A percentile compares a stretch with the other conserved stretches of the same genome.
Conservation (phyloP, 2,888 invertebrate genomes). For the Leuctra nigra region DNA sequence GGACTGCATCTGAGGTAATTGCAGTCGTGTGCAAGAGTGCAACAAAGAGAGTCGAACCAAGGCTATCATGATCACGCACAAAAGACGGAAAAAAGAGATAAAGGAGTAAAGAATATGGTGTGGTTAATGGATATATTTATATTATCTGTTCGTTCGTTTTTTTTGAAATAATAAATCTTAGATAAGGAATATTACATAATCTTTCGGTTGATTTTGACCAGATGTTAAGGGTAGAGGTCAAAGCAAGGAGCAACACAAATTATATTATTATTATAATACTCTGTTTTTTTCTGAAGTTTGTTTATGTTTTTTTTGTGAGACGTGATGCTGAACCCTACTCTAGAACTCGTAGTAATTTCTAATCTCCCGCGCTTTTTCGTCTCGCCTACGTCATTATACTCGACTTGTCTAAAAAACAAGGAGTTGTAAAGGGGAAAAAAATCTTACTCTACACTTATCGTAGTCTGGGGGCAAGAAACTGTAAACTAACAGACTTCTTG, state of each 20-base stretch:
- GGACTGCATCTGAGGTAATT: constrained; percentile 12
- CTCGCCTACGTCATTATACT: not conserved
- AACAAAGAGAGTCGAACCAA: constrained; percentile 12
- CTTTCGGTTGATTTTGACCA: not conserved
- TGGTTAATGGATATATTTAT: too few relatives aligned
- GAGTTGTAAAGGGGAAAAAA: too few relatives aligned
- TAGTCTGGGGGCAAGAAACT: too few relatives aligned
- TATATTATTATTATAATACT: constrained; percentile 1
- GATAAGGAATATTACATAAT: not conserved
- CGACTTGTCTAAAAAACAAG: not conserved
- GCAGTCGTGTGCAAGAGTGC: constrained; percentile 17
- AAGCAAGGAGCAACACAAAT: not conserved
- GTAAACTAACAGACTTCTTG: too few relatives aligned
- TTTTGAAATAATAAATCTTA: not conserved
- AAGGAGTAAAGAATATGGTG: constrained; percentile 2
- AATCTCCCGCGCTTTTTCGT: constrained; percentile 14
- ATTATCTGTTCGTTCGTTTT: too few relatives aligned
- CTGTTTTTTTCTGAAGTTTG: not conserved
- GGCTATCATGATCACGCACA: constrained; percentile 9
- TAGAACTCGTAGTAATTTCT: constrained; percentile 11
- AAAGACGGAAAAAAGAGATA: not conserved
- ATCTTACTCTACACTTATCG: too few relatives aligned
- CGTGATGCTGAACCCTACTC: too few relatives aligned
- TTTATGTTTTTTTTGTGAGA: not conserved
- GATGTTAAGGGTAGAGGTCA: constrained; percentile 9